phyloP scores from a whole-genome alignment of 1,140 invertebrate genomes.

The Grapholita molesta region DNA sequence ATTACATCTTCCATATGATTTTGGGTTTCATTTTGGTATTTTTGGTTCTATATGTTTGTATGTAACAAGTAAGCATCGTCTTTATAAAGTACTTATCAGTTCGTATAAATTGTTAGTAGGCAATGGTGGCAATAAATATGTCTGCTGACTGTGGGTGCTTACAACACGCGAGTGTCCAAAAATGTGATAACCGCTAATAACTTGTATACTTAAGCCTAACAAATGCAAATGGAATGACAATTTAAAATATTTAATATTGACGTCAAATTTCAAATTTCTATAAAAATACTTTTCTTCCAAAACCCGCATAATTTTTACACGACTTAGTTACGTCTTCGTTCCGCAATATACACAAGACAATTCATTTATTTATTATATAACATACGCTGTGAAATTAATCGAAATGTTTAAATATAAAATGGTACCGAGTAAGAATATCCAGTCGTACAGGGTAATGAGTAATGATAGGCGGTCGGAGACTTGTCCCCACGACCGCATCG shows the following conservation, averaged over 20 bases:
- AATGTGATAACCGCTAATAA: background rate
- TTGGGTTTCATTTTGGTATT: too few species aligned
- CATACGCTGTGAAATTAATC: background rate
- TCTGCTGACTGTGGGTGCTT: background rate
- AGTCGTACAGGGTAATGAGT: too few species aligned
- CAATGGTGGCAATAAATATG: background rate
- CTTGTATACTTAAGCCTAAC: slow-evolving; percentile 3
- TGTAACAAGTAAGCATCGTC: too few species aligned
- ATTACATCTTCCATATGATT: too few species aligned
- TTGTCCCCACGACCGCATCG: background rate
- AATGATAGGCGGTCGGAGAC: background rate
- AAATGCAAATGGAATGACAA: slow-evolving; percentile 25
- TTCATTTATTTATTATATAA: too few species aligned
- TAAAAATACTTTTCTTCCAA: slow-evolving; percentile 37
- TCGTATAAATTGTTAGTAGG: too few species aligned
- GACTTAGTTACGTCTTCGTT: background rate
- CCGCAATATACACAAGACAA: too few species aligned
- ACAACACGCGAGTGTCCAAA: background rate
- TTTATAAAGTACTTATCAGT: too few species aligned
- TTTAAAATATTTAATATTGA: slow-evolving; percentile 33
- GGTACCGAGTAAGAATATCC: background rate
- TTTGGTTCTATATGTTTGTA: too few species aligned
- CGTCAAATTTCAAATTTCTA: slow-evolving; percentile 29
- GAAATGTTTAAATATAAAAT: background rate
- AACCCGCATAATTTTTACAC: slow-evolving; percentile 8